These are phyloP conservation scores for Poeciliopsis retropinna DNA, from an alignment of 2,113 vertebrate species.

Conservation along the genomic window DNA sequence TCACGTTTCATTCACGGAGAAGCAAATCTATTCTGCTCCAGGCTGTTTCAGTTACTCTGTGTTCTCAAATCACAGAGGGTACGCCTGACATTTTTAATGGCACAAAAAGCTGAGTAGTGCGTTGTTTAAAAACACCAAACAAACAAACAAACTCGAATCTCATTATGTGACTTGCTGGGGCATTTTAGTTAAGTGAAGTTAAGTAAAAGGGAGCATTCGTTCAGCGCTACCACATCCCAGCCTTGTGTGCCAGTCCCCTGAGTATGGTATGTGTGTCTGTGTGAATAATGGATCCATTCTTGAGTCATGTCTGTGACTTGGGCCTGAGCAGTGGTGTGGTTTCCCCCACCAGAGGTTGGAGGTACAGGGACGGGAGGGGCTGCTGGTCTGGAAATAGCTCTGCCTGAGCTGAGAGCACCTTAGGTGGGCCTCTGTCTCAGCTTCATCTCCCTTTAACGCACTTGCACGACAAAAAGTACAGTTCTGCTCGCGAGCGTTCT, in stretches of 20 bases:
- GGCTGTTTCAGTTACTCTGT: background rate
- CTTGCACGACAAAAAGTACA: conserved; percentile 39
- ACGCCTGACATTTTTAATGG: conserved; percentile 6
- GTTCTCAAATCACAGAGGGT: background rate
- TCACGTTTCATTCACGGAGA: background rate
- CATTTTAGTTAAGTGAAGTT: conserved; percentile 40
- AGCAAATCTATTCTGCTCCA: background rate
- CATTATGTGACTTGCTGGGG: conserved; percentile 41
- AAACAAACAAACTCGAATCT: conserved; percentile 1
- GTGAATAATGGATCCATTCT: conserved; percentile 82
- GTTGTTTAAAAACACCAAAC: conserved; percentile 15
- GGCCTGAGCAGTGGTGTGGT: conserved; percentile 69
- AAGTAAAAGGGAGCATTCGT: conserved; percentile 52
- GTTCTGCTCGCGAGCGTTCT: conserved; percentile 20
- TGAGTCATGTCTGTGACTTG: conserved; percentile 68
- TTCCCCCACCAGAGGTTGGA: conserved; percentile 67
- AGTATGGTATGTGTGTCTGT: conserved; percentile 10
- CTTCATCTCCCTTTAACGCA: conserved; percentile 53
- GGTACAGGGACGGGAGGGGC: conserved; percentile 56
- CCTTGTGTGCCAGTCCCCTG: conserved; percentile 56
- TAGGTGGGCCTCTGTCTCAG: conserved; percentile 68
- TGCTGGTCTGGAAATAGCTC: conserved; percentile 72
- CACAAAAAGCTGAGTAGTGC: conserved; percentile 26
- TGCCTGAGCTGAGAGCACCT: conserved; percentile 58
- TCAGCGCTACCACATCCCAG: conserved; percentile 43